These are phyloP conservation scores for Epizoanthus fatuus DNA, from an alignment of 92 coral and sea anemone species.

Conservation along the genomic window DNA sequence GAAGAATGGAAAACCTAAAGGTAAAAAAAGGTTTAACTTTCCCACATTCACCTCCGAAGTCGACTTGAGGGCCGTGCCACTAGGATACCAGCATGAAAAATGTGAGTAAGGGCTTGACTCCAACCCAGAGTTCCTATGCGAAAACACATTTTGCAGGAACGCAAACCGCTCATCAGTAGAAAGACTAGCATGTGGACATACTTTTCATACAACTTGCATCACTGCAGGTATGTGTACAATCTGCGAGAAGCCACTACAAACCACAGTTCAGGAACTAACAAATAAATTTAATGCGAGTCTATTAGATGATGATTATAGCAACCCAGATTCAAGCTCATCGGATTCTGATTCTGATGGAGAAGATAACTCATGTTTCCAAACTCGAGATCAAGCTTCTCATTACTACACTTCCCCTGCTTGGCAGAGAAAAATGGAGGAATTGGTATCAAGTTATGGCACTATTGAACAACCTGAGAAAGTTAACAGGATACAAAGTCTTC, in stretches of 20 bases:
- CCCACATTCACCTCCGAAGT: slow-evolving; percentile 4
- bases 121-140: background rate
- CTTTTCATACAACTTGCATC: no score
- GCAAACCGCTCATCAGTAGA: no score
- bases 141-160: background rate
- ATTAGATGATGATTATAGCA: background rate
- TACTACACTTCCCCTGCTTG: background rate
- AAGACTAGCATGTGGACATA: no score
- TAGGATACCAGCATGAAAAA: background rate
- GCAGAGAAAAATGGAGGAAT: background rate
- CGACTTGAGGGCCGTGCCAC: background rate
- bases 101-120: no score
- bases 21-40: background rate
- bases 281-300: background rate
- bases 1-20: background rate
- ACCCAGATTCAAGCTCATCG: background rate
- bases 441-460: background rate
- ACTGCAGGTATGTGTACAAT: no score
- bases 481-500: background rate
- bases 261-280: background rate
- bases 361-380: background rate
- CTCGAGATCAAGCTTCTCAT: background rate
- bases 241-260: no score
- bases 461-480: background rate
- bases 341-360: background rate